These are phyloP conservation scores for Phylloscopus trochiloides DNA, from an alignment of 2,113 vertebrate genomes.

Conservation along the genomic window DNA sequence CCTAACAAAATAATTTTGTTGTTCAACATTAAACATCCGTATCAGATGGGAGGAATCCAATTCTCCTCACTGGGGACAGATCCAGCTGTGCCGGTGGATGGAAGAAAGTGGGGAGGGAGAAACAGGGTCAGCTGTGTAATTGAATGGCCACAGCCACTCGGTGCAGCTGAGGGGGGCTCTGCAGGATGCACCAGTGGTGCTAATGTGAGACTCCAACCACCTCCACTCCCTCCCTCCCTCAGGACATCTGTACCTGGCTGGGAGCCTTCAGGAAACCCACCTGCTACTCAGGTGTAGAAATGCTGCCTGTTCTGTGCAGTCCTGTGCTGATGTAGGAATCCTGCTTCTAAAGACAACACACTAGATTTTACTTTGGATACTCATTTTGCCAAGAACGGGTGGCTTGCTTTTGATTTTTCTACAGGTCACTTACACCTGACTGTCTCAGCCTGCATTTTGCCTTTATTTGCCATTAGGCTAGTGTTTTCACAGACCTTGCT, in stretches of 20 bases:
- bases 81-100: background rate
- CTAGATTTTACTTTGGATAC: background rate
- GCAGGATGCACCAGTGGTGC: background rate
- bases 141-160: background rate
- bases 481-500: background rate
- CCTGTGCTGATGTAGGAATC: background rate
- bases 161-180: background rate
- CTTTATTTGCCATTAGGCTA: background rate
- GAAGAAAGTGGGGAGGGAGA: background rate
- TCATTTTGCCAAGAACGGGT: background rate
- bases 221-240: background rate
- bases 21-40: background rate
- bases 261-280: rapidly evolving
- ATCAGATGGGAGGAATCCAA: background rate
- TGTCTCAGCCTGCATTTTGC: background rate
- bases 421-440: background rate
- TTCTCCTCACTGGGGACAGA: background rate
- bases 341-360: background rate
- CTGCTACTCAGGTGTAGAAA: background rate
- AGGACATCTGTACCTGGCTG: rapidly evolving
- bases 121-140: background rate
- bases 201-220: rapidly evolving
- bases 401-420: background rate
- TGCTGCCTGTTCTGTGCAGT: rapidly evolving
- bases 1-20: slow-evolving; percentile 48